Conservation (phyloP, 2,113 vertebrate species). For the Pyrgilauda ruficollis region DNA sequence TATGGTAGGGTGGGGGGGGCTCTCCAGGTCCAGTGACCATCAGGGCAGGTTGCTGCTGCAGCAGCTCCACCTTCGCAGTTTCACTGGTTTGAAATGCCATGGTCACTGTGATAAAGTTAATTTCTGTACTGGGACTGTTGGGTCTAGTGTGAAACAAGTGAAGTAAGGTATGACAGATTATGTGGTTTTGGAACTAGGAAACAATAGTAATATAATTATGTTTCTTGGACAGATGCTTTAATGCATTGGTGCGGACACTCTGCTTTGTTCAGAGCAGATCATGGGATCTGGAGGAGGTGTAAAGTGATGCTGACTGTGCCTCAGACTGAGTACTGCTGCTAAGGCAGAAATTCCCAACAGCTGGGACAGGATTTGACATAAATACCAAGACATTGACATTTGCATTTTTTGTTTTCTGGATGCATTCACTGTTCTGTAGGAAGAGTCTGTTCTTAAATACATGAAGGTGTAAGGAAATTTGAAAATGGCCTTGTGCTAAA, state of each 20-base stretch:
- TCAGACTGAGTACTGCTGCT: not conserved
- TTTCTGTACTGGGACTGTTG: not conserved
- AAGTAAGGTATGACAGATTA: not conserved
- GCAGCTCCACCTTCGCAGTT: not conserved
- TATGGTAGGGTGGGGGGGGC: rapidly evolving
- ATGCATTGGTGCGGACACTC: not conserved
- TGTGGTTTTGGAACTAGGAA: not conserved
- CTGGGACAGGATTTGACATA: not conserved
- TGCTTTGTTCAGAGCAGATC: not conserved
- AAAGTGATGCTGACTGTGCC: not conserved
- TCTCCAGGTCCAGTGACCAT: not conserved
- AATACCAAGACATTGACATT: not conserved
- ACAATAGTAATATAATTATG: not conserved
- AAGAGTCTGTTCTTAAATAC: not conserved
- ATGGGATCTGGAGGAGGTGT: rapidly evolving
- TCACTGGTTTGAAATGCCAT: not conserved
- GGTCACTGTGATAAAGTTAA: not conserved
- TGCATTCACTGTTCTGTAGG: rapidly evolving
- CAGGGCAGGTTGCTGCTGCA: not conserved
- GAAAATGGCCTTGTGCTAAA: not conserved
- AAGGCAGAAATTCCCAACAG: not conserved
- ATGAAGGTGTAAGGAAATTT: not conserved
- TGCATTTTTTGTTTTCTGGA: not conserved
- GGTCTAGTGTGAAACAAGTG: not conserved
- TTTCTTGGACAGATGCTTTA: not conserved